phyloP scores from a whole-genome alignment of 2,797 vertebrate species.

The Capromys pilorides region DNA sequence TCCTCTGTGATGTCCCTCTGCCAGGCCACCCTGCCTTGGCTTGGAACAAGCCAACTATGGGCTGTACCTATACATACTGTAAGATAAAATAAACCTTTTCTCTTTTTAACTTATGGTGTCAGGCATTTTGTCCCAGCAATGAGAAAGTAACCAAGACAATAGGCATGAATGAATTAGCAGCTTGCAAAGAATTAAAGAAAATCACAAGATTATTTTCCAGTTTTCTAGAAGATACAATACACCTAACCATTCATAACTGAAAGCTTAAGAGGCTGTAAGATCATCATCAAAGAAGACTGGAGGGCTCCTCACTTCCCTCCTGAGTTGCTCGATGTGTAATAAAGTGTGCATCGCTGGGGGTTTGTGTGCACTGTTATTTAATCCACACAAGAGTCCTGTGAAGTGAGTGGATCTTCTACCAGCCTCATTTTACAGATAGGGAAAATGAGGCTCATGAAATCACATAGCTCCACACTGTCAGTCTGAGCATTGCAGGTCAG shows the following conservation, averaged over 20 bases:
- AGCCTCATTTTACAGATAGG: not conserved
- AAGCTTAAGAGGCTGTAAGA: not conserved
- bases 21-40: not conserved
- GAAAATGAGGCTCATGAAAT: not conserved
- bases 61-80: not conserved
- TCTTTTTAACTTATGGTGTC: not conserved
- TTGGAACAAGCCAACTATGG: not conserved
- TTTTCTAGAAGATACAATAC: not conserved
- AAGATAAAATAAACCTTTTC: not conserved
- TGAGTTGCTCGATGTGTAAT: not conserved
- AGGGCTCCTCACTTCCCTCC: not conserved
- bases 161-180: constrained; percentile 24
- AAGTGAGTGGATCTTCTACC: not conserved
- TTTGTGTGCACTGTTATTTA: not conserved
- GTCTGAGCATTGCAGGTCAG: not conserved
- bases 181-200: constrained; percentile 43
- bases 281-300: not conserved
- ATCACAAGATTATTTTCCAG: not conserved
- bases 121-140: not conserved
- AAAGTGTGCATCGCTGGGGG: not conserved
- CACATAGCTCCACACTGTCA: not conserved
- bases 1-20: not conserved
- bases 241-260: not conserved
- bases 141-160: not conserved
- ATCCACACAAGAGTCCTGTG: not conserved